These are phyloP conservation scores for Furcifer pardalis DNA, from an alignment of 2,797 vertebrate species.

Conservation along the genomic window DNA sequence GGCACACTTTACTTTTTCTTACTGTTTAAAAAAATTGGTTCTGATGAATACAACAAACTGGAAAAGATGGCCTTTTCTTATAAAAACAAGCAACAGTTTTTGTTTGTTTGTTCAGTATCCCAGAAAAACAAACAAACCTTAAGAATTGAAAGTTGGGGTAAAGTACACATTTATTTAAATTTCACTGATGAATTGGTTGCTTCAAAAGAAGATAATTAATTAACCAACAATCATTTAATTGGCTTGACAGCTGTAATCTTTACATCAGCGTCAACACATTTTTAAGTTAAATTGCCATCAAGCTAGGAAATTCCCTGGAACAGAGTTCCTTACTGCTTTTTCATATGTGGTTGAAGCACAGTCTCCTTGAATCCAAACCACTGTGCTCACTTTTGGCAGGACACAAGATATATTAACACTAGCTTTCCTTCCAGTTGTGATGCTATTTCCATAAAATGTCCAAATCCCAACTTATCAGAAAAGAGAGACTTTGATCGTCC, in stretches of 20 bases:
- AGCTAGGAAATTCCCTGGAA: background rate
- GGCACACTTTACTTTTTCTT: background rate
- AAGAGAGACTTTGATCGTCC: background rate
- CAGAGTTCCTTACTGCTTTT: no score
- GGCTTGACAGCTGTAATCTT: no score
- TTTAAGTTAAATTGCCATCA: background rate
- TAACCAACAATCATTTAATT: no score
- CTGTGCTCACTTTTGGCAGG: background rate
- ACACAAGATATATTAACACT: background rate
- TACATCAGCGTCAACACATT: no score
- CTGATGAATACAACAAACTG: background rate
- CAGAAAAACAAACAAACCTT: background rate
- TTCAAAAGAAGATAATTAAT: background rate
- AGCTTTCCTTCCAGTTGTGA: no score
- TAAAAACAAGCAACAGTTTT: no score
- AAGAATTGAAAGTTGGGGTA: background rate
- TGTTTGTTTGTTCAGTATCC: background rate
- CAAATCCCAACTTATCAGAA: background rate
- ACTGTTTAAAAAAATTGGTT: background rate
- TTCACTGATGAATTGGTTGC: background rate
- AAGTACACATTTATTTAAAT: background rate
- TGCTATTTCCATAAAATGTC: background rate
- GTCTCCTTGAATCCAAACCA: background rate
- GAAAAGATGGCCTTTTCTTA: background rate
- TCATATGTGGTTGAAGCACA: background rate